Percentiles rank a stretch among this genome's conserved stretches.
phyloP scores from a whole-genome alignment of 2,888 invertebrate genomes.

The Piscicola geometra region DNA sequence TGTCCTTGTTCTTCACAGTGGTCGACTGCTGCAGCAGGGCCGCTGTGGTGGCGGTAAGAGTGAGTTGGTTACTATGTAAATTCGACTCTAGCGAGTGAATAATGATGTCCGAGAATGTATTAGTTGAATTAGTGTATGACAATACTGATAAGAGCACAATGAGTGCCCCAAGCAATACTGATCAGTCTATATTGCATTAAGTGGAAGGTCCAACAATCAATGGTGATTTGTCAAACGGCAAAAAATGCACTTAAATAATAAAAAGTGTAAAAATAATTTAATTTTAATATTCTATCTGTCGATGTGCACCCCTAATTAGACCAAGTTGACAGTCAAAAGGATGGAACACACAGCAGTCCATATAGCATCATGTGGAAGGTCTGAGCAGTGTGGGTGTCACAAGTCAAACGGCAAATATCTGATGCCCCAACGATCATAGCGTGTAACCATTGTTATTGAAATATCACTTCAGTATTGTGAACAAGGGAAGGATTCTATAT shows the following conservation, averaged over 20 bases:
- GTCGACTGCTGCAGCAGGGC: slow-evolving; percentile 98
- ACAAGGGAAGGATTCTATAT: no score
- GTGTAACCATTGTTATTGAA: no score
- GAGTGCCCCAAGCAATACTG: neutral
- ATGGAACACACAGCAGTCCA: no score
- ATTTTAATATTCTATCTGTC: no score
- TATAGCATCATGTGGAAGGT: no score
- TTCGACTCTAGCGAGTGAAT: neutral
- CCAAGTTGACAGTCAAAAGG: no score
- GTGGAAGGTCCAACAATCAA: slow-evolving; percentile 9
- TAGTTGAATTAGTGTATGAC: neutral
- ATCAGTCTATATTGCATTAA: slow-evolving; percentile 6
- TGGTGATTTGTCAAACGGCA: slow-evolving; percentile 13
- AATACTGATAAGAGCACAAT: neutral
- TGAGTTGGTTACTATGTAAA: neutral
- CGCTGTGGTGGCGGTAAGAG: slow-evolving; percentile 65
- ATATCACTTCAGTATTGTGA: no score
- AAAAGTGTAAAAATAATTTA: neutral
- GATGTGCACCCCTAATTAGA: no score
- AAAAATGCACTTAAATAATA: slow-evolving; percentile 6
- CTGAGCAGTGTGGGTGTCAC: no score
- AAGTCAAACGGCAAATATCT: no score
- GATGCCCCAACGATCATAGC: no score
- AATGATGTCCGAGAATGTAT: no score
- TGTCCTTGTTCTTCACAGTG: slow-evolving; percentile 98